These are phyloP conservation scores for Anomalospiza imberbis DNA, from an alignment of 2,797 vertebrate genomes.

Conservation along the genomic window DNA sequence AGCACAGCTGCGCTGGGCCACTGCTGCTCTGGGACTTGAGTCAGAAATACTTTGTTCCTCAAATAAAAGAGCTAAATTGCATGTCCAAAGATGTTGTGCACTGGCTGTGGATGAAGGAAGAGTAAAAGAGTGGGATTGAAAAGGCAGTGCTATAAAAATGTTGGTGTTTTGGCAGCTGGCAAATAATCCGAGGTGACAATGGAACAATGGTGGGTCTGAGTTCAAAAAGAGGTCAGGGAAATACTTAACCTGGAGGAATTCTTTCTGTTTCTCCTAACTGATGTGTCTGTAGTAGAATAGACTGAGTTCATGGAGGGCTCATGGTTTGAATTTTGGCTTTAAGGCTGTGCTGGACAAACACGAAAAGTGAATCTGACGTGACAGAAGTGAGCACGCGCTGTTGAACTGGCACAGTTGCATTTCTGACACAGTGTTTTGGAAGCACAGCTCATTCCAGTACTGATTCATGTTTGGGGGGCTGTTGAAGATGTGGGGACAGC, in stretches of 20 bases:
- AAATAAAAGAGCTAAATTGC: not conserved
- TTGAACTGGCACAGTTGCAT: not conserved
- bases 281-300: not conserved
- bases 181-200: not conserved
- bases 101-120: not conserved
- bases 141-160: not conserved
- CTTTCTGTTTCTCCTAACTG: not conserved
- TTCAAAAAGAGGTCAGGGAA: not conserved
- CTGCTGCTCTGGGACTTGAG: not conserved
- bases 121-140: not conserved
- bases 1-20: not conserved
- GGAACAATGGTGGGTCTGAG: not conserved
- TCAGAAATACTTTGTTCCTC: not conserved
- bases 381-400: not conserved
- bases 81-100: not conserved
- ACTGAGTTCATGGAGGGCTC: not conserved
- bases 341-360: not conserved
- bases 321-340: not conserved
- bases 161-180: not conserved
- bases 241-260: not conserved
- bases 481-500: not conserved
- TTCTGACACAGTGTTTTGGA: fast-evolving
- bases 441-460: fast-evolving
- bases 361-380: not conserved
- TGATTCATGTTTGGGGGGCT: not conserved